A percentile compares a stretch with the other conserved stretches of the same genome.
phyloP scores from a whole-genome alignment of 2,797 vertebrate species.

The Cyprinodon diabolis region DNA sequence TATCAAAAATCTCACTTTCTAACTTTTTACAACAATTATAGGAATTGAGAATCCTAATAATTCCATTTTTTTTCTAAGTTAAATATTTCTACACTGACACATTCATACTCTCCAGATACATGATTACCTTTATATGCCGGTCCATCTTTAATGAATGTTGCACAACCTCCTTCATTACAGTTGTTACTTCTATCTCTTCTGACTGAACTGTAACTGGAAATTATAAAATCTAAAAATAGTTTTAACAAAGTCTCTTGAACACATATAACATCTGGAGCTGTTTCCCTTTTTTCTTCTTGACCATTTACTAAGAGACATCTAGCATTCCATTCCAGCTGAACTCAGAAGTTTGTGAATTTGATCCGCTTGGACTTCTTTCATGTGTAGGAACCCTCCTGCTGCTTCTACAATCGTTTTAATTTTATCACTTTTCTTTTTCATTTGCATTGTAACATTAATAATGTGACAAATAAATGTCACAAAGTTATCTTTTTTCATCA shows the following conservation, averaged over 20 bases:
- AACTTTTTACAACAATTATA: neutral
- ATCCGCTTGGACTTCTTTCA: neutral
- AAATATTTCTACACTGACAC: neutral
- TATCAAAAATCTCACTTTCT: neutral
- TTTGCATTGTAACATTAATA: neutral
- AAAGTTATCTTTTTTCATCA: neutral
- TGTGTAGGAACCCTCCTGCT: neutral
- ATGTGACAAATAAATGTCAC: neutral
- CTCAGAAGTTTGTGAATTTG: neutral
- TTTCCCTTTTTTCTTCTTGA: neutral
- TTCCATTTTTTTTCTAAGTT: neutral
- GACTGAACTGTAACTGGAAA: neutral
- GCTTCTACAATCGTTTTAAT: neutral
- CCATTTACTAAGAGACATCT: neutral
- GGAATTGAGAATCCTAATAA: neutral
- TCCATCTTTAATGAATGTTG: neutral
- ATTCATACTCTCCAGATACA: neutral
- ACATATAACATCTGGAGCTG: too few species aligned
- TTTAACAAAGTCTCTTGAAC: neutral
- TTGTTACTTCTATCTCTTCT: neutral
- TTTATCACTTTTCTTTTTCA: constrained; percentile 1
- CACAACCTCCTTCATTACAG: neutral
- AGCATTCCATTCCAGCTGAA: neutral
- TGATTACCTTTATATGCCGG: neutral
- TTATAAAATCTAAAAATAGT: neutral